Evolutionary conservation across 2,797 vertebrate genomes (phyloP).

Genomic region (Lerista edwardsae): DNA sequence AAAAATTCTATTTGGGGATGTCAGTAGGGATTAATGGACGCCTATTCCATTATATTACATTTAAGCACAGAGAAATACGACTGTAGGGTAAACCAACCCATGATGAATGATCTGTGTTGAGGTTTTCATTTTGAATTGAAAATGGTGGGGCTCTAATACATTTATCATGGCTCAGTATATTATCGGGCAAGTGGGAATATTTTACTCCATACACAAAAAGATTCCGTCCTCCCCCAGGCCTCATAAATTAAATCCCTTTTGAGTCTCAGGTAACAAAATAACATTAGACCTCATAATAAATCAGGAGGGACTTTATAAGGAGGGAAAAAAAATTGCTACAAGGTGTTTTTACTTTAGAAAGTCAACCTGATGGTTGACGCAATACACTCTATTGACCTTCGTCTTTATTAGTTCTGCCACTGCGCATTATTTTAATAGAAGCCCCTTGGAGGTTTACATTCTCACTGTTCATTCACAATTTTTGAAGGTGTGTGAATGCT

Average conservation of each 20-base stretch:
- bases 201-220: constrained; percentile 51
- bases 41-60: constrained; percentile 52
- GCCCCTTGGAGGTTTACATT: neutral
- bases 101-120: constrained; percentile 46
- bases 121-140: constrained; percentile 60
- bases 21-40: constrained; percentile 61
- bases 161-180: constrained; percentile 52
- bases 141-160: constrained; percentile 54
- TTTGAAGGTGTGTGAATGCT: neutral
- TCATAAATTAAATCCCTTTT: constrained; percentile 58
- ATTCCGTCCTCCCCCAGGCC: constrained; percentile 30
- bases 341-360: constrained; percentile 18
- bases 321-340: constrained; percentile 1
- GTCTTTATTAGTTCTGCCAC: neutral
- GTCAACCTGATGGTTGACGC: neutral
- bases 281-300: constrained; percentile 29
- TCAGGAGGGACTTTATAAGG: constrained; percentile 27
- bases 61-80: constrained; percentile 55
- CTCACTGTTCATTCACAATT: neutral
- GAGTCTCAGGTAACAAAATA: constrained; percentile 48
- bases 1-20: constrained; percentile 48
- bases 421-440: neutral
- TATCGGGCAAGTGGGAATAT: constrained; percentile 60
- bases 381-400: neutral
- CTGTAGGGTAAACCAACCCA: constrained; percentile 48